Conservation (phyloP, 2,888 invertebrate genomes). For the Choristoneura rosaceana region DNA sequence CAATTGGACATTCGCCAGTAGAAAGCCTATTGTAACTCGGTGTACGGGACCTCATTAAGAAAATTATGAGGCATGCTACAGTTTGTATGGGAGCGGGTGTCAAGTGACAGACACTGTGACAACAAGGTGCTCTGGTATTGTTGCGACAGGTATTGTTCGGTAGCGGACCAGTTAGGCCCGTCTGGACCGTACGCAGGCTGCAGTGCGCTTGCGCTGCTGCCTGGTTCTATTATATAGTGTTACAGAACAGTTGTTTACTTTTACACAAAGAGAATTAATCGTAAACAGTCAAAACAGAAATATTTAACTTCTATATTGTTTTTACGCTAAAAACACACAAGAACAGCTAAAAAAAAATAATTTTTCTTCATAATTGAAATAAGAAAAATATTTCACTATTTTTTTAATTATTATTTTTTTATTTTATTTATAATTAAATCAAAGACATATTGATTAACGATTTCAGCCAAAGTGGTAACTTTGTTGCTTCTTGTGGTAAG, state of each 20-base stretch:
- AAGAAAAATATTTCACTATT: too few relatives aligned
- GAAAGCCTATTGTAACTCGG: slow-evolving; percentile 22
- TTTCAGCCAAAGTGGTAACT: too few relatives aligned
- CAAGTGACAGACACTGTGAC: slow-evolving; percentile 61
- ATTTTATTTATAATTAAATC: too few relatives aligned
- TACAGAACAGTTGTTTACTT: background rate
- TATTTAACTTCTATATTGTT: too few relatives aligned
- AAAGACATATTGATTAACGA: too few relatives aligned
- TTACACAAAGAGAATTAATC: background rate
- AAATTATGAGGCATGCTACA: slow-evolving; percentile 21
- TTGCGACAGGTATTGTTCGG: slow-evolving; percentile 59
- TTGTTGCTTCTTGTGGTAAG: too few relatives aligned
- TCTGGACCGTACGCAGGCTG: slow-evolving; percentile 50
- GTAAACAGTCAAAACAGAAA: too few relatives aligned
- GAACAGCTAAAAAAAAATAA: too few relatives aligned
- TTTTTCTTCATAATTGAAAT: too few relatives aligned
- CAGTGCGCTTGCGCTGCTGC: slow-evolving; percentile 26
- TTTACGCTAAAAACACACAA: too few relatives aligned
- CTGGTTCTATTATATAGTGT: background rate
- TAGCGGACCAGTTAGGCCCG: slow-evolving; percentile 57
- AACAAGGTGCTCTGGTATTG: slow-evolving; percentile 59
- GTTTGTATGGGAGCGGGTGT: slow-evolving; percentile 46
- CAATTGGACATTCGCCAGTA: slow-evolving; percentile 24
- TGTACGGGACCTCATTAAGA: slow-evolving; percentile 15
- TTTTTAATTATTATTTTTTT: too few relatives aligned